Evolutionary conservation across 2,888 invertebrate genomes (phyloP), one percentile per base, ranked within the genome.

Genomic region (Himalopsyche japonica): DNA sequence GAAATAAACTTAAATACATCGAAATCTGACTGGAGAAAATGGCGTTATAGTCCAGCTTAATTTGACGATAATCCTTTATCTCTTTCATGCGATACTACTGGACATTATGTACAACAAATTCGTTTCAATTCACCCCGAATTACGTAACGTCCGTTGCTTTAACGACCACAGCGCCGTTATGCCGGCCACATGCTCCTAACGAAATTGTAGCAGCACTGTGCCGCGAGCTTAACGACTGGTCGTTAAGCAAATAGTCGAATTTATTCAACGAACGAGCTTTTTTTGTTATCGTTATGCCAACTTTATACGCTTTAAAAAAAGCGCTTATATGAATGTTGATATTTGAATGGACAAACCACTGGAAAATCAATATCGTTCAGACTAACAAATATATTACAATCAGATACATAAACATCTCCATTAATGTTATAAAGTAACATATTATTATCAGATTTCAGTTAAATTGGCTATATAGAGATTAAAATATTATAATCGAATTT

Each of bases 241-340:
- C 85, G 85, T 85, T 85, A 85, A 85, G 82, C 80, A 77, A 57
- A 80, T 48, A 27, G 80, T 30, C 78, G 82, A 82, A 76, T 82
- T 80, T 64, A 80, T 57, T 57, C 57, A 57, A 57, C 76, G 76
- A 27, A 27, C 76, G 76, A 76, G 76, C 76, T 76, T 76, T 76
- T 30, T 76, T 76, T 76, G 76, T 34, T 34, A 76, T 34, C 76
- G 76, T 76, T 57, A 57, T 57, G 57, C 57, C 57, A 57, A 57
- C 57, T 57, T 57, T 57, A 57, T 57, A 57, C 57, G 57, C 57
- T 57, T 57, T 57, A 57, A 57, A 57, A n/a, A 57, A 57, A 57
- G 57, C 24, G 8, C 6, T 57, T 57, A 7, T 20, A 57, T 24
- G 20, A 57, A 57, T 24, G 57, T 24, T 57, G 57, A 57, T 57